These are phyloP conservation scores for Pogona vitticeps DNA, from an alignment of 2,113 vertebrate species.

Conservation along the genomic window DNA sequence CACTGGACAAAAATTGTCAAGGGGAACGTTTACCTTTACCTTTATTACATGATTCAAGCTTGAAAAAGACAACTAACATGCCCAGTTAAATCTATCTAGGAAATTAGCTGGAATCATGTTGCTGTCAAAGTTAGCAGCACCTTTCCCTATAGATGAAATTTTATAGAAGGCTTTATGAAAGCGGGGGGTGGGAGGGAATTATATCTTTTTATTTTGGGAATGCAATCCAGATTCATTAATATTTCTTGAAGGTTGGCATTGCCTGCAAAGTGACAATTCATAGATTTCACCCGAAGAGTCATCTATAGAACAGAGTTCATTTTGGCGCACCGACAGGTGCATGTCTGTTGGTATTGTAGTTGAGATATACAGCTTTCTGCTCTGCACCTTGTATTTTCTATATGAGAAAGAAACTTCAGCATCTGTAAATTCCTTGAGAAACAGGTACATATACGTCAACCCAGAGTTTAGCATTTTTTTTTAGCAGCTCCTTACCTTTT, in stretches of 20 bases:
- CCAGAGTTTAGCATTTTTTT: neutral
- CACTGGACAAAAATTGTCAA: too few species aligned
- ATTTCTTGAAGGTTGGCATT: neutral
- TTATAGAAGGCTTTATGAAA: neutral
- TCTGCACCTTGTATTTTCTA: neutral
- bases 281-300: neutral
- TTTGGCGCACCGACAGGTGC: neutral
- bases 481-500: neutral
- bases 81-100: neutral
- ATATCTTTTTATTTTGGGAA: neutral
- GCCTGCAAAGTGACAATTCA: neutral
- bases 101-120: neutral
- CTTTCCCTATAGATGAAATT: neutral
- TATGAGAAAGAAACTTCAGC: neutral
- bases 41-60: too few species aligned
- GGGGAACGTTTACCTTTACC: too few species aligned
- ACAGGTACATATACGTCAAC: conserved; percentile 13
- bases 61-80: too few species aligned
- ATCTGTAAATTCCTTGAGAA: neutral
- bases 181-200: neutral
- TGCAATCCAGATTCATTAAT: neutral
- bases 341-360: neutral
- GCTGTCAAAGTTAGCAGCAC: neutral
- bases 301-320: neutral
- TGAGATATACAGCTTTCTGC: neutral